Evolutionary conservation across 1,140 invertebrate species (phyloP).

Genomic region (Hormaphis cornu): DNA sequence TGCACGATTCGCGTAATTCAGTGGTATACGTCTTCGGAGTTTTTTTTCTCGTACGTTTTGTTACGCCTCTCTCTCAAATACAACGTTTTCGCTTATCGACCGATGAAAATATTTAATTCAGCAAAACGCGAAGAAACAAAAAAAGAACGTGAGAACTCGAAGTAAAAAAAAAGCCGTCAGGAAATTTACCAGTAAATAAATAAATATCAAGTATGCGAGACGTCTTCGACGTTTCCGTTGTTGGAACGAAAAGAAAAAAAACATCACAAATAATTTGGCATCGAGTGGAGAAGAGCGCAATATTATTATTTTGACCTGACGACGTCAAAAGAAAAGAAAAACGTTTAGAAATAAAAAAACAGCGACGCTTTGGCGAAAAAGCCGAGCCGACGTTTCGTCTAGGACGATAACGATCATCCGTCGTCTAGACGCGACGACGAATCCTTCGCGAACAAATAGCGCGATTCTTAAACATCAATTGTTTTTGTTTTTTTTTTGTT

Average conservation of each 20-base stretch:
- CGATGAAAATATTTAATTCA: conserved; percentile 1
- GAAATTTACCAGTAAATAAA: too few species aligned
- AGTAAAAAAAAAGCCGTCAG: too few species aligned
- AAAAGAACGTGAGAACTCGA: conserved; percentile 21
- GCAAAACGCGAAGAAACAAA: not conserved
- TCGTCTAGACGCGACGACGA: too few species aligned
- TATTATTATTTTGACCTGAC: not conserved
- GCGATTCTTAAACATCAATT: too few species aligned
- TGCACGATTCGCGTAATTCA: not conserved
- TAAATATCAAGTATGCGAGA: not conserved
- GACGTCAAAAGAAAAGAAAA: not conserved
- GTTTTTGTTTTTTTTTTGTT: too few species aligned
- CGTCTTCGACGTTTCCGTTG: not conserved
- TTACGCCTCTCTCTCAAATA: not conserved
- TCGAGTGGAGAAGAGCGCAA: not conserved
- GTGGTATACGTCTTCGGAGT: not conserved
- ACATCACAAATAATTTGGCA: not conserved
- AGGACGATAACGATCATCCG: too few species aligned
- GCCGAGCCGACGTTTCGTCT: too few species aligned
- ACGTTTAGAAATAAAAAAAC: not conserved
- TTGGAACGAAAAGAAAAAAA: not conserved
- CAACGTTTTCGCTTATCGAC: not conserved
- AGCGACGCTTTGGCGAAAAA: too few species aligned
- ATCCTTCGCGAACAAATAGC: too few species aligned
- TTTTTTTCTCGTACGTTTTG: not conserved